Percentiles rank a stretch among this genome's conserved stretches.
These are phyloP conservation scores for Meloidogyne hapla DNA, from an alignment of 1,140 invertebrate genomes.

Conservation along the genomic window DNA sequence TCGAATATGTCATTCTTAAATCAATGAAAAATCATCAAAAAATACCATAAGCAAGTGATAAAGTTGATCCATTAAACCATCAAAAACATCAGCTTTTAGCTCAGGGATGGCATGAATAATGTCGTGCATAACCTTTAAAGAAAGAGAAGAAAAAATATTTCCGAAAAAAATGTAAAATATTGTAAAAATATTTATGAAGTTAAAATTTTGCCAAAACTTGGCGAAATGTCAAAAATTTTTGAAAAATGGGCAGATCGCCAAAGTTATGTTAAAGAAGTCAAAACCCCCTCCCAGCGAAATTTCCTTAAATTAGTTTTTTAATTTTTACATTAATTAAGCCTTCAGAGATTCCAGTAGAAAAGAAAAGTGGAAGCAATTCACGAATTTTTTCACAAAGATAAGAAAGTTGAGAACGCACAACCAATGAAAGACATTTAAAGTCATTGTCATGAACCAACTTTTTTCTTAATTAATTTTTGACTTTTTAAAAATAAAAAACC, in stretches of 20 bases:
- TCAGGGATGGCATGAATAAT: slow-evolving; percentile 82
- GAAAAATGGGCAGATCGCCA: no score
- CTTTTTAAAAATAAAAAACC: slow-evolving; percentile 19
- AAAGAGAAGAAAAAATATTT: no score
- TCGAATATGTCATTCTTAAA: neutral
- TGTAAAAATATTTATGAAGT: no score
- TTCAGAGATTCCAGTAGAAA: slow-evolving; percentile 78
- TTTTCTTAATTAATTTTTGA: slow-evolving; percentile 64
- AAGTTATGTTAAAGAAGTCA: no score
- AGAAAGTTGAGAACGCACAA: slow-evolving; percentile 79
- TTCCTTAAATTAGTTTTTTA: no score
- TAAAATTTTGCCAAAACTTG: no score
- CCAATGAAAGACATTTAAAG: slow-evolving; percentile 88
- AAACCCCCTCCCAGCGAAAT: no score
- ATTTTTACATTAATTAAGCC: slow-evolving; percentile 78
- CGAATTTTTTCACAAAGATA: slow-evolving; percentile 74
- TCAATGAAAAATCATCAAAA: neutral
- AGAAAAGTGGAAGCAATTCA: slow-evolving; percentile 84
- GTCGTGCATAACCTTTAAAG: slow-evolving; percentile 70
- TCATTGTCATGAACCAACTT: slow-evolving; percentile 81
- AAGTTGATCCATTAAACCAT: slow-evolving; percentile 69
- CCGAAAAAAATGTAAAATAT: no score
- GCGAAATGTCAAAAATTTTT: no score
- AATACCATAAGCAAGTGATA: slow-evolving; percentile 43
- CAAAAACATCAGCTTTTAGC: slow-evolving; percentile 84